Percentiles rank a stretch among this genome's conserved stretches.
These are phyloP conservation scores for Zaprionus gabonicus DNA, from an alignment of 1,140 invertebrate genomes.

Conservation along the genomic window DNA sequence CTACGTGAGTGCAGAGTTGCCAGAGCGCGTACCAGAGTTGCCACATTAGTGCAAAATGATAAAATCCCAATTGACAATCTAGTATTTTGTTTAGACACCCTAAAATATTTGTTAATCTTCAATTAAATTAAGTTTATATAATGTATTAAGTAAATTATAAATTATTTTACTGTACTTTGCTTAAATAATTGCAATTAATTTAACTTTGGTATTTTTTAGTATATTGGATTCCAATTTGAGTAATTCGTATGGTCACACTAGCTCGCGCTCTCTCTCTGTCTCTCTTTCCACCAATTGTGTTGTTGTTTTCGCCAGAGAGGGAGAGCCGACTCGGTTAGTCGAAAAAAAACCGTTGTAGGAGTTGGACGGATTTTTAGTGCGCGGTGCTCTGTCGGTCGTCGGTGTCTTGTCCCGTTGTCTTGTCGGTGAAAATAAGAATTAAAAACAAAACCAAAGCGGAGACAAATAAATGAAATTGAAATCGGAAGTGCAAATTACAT, in stretches of 20 bases:
- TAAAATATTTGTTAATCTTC: not conserved
- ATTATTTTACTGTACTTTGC: not conserved
- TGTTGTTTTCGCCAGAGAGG: conserved; percentile 41
- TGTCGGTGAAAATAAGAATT: conserved; percentile 47
- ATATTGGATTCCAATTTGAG: conserved; percentile 6
- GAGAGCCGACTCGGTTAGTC: conserved; percentile 35
- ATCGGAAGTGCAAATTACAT: conserved; percentile 31
- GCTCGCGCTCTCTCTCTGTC: not conserved
- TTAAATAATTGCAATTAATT: not conserved
- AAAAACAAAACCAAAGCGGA: conserved; percentile 33
- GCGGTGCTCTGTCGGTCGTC: conserved; percentile 58
- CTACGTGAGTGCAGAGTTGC: conserved; percentile 10
- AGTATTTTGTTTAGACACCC: not conserved
- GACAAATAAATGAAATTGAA: conserved; percentile 44
- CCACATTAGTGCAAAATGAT: not conserved
- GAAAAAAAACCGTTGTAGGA: conserved; percentile 55
- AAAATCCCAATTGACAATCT: not conserved
- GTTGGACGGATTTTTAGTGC: conserved; percentile 53
- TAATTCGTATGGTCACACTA: conserved; percentile 13
- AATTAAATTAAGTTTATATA: not conserved
- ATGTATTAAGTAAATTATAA: not conserved
- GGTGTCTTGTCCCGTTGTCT: conserved; percentile 55
- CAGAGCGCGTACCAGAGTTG: not conserved
- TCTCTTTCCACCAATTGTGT: conserved; percentile 8
- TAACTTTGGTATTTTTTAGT: not conserved